These are phyloP conservation scores for Prunella fulvescens DNA, from an alignment of 2,113 vertebrate species.

Conservation along the genomic window DNA sequence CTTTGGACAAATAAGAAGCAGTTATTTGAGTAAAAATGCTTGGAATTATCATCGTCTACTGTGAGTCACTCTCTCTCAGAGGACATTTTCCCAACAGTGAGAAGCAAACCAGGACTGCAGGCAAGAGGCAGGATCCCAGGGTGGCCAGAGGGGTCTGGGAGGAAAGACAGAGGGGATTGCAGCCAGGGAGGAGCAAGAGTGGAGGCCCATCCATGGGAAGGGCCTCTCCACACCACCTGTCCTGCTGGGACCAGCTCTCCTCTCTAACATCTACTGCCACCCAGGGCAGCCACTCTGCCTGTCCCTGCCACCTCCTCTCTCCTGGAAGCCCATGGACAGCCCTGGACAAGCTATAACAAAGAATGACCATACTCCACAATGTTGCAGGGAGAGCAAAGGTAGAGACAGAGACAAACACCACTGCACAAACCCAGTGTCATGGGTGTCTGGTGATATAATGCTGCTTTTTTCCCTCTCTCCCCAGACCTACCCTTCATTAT, in stretches of 20 bases:
- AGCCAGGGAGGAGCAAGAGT: background rate
- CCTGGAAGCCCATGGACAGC: background rate
- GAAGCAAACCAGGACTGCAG: background rate
- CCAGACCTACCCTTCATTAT: background rate
- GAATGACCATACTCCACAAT: background rate
- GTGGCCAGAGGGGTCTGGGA: background rate
- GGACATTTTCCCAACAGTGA: background rate
- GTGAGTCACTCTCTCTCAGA: background rate
- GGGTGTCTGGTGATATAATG: background rate
- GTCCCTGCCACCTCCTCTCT: background rate
- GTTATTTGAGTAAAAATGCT: background rate
- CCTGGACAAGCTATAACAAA: background rate
- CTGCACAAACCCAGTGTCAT: background rate
- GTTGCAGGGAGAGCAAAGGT: background rate
- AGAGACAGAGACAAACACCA: background rate
- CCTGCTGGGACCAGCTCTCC: background rate
- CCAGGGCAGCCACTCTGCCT: background rate
- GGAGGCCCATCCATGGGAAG: background rate
- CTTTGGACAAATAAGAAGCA: background rate
- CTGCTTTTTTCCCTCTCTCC: background rate
- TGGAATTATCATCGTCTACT: background rate
- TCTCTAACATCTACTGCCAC: fast-evolving
- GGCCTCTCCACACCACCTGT: background rate
- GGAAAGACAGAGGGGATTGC: background rate
- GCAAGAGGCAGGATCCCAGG: background rate